Conservation (phyloP, 2,888 invertebrate species). For the Xestia sexstrigata region DNA sequence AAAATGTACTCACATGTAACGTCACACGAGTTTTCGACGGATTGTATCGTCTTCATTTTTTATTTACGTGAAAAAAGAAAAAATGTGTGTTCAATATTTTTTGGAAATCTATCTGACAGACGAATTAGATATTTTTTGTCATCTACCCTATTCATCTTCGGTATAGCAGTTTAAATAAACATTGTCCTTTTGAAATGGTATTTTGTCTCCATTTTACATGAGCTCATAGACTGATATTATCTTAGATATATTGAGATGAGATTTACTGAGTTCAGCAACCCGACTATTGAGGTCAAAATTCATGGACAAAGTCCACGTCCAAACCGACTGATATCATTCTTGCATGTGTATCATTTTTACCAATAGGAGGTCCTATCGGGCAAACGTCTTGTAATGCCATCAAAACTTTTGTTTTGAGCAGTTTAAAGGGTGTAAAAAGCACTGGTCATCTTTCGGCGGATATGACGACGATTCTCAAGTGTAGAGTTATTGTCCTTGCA, state of each 20-base stretch:
- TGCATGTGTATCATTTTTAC: too few relatives aligned
- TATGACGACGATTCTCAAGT: conserved; percentile 5
- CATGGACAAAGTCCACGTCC: conserved; percentile 3
- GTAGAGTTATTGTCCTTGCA: background rate
- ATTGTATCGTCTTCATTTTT: too few relatives aligned
- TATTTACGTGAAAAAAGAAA: too few relatives aligned
- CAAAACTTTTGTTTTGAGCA: background rate
- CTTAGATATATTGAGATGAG: background rate
- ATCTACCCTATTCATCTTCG: too few relatives aligned
- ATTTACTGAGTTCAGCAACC: conserved; percentile 35
- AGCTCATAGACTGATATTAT: background rate
- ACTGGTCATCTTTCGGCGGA: background rate
- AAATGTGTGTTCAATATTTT: too few relatives aligned
- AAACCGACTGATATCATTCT: background rate
- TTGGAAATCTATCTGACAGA: too few relatives aligned
- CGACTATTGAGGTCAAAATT: background rate
- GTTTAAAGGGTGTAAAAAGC: too few relatives aligned
- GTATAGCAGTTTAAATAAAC: background rate
- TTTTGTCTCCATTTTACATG: background rate
- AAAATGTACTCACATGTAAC: too few relatives aligned
- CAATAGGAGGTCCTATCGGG: too few relatives aligned
- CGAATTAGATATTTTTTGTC: too few relatives aligned
- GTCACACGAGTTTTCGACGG: too few relatives aligned
- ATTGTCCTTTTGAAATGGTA: background rate
- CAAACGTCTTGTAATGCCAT: background rate